Evolutionary conservation across 1,140 invertebrate species (phyloP).

Genomic region (Zaprionus nigranus): DNA sequence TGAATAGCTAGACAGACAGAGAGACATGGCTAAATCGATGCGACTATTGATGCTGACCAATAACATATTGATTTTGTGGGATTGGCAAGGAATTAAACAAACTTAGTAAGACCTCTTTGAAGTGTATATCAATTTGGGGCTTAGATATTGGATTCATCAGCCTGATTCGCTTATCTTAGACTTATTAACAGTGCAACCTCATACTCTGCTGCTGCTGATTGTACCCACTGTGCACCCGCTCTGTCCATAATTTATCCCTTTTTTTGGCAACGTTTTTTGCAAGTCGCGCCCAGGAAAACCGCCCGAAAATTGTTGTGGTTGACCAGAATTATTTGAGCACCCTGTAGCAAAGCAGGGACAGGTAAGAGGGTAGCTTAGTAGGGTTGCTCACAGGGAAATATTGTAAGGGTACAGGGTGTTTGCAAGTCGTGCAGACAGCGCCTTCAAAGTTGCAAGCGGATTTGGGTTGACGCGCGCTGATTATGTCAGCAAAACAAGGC

Average conservation of each 20-base stretch:
- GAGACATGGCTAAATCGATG: no score
- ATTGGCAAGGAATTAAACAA: no score
- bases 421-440: not conserved
- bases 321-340: conserved; percentile 67
- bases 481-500: conserved; percentile 54
- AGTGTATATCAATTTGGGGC: no score
- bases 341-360: not conserved
- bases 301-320: conserved; percentile 72
- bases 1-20: no score
- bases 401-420: not conserved
- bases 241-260: conserved; percentile 40
- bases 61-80: no score
- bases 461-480: not conserved
- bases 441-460: conserved; percentile 41
- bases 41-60: no score
- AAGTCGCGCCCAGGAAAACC: conserved; percentile 20
- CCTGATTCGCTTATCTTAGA: no score
- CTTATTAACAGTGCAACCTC: no score
- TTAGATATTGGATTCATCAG: no score
- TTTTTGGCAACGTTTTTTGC: conserved; percentile 32
- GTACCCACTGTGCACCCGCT: not conserved
- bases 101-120: no score
- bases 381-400: not conserved
- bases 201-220: not conserved
- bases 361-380: not conserved